Percentiles rank a stretch among this genome's conserved stretches.
Conservation (phyloP, 2,888 invertebrate species). For the Trimorus sp. region DNA sequence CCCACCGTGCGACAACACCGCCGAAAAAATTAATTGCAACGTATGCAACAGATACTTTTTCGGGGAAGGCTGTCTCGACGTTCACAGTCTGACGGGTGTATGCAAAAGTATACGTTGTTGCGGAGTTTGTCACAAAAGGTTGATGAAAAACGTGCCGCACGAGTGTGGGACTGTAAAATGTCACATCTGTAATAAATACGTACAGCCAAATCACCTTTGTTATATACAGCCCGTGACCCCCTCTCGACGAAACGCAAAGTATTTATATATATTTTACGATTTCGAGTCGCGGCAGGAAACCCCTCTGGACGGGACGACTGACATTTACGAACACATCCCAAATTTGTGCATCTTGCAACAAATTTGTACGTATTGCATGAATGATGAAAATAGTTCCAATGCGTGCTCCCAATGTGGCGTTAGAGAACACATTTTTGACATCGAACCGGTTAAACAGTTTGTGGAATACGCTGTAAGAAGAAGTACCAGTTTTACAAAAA, state of each 20-base stretch:
- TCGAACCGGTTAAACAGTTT: background rate
- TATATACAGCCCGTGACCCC: background rate
- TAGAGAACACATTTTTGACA: background rate
- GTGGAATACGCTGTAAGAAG: slow-evolving; percentile 18
- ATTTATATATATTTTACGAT: background rate
- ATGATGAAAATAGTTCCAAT: background rate
- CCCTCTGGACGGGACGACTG: background rate
- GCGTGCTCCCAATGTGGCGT: background rate
- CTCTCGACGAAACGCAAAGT: background rate
- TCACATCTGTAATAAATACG: background rate
- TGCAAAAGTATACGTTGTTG: no score
- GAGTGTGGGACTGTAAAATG: background rate
- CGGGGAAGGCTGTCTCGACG: no score
- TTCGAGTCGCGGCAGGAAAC: background rate
- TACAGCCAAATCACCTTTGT: background rate
- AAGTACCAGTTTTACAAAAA: slow-evolving; percentile 5
- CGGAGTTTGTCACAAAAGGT: no score
- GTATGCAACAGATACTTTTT: no score
- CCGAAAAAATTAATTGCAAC: no score
- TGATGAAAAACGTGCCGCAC: background rate
- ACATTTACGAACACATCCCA: background rate
- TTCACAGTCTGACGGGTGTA: no score
- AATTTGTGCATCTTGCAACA: background rate
- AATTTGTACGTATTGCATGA: background rate
- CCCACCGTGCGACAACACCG: no score